A percentile compares a stretch with the other conserved stretches of the same genome.
Evolutionary conservation across 2,888 invertebrate genomes (phyloP).

Genomic region (Catocala fraxini): DNA sequence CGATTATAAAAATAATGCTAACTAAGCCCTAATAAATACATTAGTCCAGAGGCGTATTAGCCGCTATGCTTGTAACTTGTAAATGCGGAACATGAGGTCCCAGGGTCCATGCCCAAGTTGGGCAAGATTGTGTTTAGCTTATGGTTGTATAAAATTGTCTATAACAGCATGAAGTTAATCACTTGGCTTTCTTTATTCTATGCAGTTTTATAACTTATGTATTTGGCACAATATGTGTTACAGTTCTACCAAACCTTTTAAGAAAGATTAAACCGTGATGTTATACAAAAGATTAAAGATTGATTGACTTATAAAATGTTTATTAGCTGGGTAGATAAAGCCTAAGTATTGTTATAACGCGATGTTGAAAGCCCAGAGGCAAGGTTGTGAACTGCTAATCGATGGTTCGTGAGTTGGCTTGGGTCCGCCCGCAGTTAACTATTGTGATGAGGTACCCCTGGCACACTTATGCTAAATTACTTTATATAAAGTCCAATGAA

Average conservation of each 20-base stretch:
- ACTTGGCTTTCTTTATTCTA: too few species aligned
- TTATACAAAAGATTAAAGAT: background rate
- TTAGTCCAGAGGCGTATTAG: too few species aligned
- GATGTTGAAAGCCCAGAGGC: constrained; percentile 36
- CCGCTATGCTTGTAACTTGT: too few species aligned
- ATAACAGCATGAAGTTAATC: too few species aligned
- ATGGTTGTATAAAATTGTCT: too few species aligned
- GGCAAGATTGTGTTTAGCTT: too few species aligned
- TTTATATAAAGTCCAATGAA: constrained; percentile 6
- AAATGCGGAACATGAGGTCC: too few species aligned
- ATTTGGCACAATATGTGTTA: too few species aligned
- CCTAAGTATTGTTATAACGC: constrained; percentile 10
- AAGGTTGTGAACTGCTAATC: constrained; percentile 40
- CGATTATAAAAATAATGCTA: too few species aligned
- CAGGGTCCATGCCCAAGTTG: too few species aligned
- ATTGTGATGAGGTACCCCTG: constrained; percentile 32
- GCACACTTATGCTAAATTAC: constrained; percentile 15
- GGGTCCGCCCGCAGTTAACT: constrained; percentile 29
- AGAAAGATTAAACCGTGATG: background rate
- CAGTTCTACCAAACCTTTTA: too few species aligned
- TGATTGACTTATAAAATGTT: background rate
- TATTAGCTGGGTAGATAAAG: background rate
- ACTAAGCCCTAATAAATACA: background rate
- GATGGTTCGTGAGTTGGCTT: constrained; percentile 42
- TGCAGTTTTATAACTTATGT: too few species aligned